phyloP scores from a whole-genome alignment of 2,797 vertebrate species.

The Strix occidentalis region DNA sequence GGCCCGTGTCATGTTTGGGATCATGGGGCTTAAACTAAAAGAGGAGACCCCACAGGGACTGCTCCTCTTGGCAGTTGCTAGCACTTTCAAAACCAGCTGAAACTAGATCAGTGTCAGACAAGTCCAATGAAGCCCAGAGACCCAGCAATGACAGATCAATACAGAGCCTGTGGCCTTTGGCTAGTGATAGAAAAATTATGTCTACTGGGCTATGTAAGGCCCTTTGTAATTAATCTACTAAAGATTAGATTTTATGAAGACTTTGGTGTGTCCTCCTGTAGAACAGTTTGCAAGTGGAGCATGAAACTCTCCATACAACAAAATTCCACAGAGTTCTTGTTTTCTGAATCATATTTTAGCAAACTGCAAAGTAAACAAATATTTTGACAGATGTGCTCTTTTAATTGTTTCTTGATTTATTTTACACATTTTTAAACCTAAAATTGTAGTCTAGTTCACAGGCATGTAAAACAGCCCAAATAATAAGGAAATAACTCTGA shows the following conservation, averaged over 20 bases:
- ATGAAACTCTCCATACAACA: neutral
- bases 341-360: neutral
- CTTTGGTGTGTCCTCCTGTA: neutral
- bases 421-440: neutral
- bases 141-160: neutral
- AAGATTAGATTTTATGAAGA: neutral
- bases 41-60: neutral
- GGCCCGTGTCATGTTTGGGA: rapidly evolving
- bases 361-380: neutral
- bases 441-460: neutral
- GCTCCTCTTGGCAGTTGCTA: neutral
- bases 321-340: neutral
- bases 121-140: neutral
- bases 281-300: neutral
- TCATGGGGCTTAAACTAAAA: neutral
- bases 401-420: neutral
- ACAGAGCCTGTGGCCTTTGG: neutral
- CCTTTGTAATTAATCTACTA: neutral
- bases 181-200: neutral
- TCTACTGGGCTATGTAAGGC: neutral
- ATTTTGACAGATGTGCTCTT: neutral
- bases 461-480: neutral
- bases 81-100: neutral
- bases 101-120: neutral
- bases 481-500: neutral